Base-by-base conservation (phyloP, 1,140 invertebrate genomes). In the Atta texana region DNA sequence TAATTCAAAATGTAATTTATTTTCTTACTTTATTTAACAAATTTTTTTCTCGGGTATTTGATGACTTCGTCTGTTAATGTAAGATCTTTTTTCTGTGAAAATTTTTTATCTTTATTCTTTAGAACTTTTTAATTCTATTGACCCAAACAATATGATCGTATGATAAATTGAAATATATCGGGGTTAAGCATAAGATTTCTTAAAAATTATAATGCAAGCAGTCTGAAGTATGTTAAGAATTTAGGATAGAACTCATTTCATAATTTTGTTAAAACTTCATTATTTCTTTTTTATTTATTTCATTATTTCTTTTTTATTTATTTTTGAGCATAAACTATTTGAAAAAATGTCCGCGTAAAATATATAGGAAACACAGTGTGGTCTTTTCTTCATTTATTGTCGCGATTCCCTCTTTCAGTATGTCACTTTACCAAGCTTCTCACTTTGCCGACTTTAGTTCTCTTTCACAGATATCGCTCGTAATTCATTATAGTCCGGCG, bases 401-500 rank as follows among this genome's bases (percentile, higher is more conserved):
- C 12, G 8, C 7, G n/a, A 16, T 24, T 16, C 0, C 55, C 66
- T 59, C 34, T 57, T 69, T 28, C 74, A 28, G 16, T 28, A 55
- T 28, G 78, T 71, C 34, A 57, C 34, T 24, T 61, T 28, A 61
- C 31, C 28, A n/a, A 68, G 49, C 61, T 82, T 82, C 69, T 71
- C 72, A 51, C 24, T 63, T 55, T 34, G 69, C 51, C 49, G n/a
- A 72, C 12, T 51, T 64, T 55, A 51, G 64, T 21, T 61, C 51
- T 39, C 71, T 81, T 49, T 69, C 53, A 7, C 39, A 66, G 55
- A 84, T 74, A 87, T 72, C 69, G 39, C 57, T 87, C 78, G 63
- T 87, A 71, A 84, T 87, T 87, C 80, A 87, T 87, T 75, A 84
- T 49, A 63, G 78, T 66, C 78, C 44, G 61, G 21, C 44, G 57